Conservation (phyloP, 2,797 vertebrate genomes). For the Typhlichthys subterraneus region DNA sequence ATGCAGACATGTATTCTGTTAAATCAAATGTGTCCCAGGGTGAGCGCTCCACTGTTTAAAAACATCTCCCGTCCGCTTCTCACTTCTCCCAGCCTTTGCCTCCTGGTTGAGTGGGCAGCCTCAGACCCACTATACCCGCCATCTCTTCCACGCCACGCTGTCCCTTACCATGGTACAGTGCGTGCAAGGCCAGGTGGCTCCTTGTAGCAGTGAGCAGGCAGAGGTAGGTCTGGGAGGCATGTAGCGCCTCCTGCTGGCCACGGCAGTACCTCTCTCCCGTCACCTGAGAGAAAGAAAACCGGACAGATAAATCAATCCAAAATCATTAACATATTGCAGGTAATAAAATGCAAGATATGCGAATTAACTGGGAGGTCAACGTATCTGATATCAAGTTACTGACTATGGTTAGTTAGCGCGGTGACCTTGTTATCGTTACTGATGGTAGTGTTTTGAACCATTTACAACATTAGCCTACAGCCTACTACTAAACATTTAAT, state of each 20-base stretch:
- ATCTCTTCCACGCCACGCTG: conserved; percentile 78
- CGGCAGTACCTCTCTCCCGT: conserved; percentile 90
- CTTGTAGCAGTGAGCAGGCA: conserved; percentile 87
- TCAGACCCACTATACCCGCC: conserved; percentile 87
- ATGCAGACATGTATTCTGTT: not conserved
- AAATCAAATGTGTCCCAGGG: conserved; percentile 5
- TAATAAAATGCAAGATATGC: too few relatives aligned
- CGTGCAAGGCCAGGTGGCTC: conserved; percentile 83
- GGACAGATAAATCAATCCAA: too few relatives aligned
- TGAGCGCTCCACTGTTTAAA: not conserved
- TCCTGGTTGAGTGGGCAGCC: conserved; percentile 90
- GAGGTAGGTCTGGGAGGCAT: conserved; percentile 87
- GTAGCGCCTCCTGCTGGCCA: conserved; percentile 87
- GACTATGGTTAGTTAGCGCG: too few relatives aligned
- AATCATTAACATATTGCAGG: too few relatives aligned
- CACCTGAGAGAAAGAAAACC: conserved; percentile 73
- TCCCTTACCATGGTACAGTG: conserved; percentile 84
- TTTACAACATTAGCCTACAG: too few relatives aligned
- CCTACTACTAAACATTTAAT: too few relatives aligned
- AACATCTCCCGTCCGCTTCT: conserved; percentile 13
- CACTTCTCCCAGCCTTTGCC: conserved; percentile 89
- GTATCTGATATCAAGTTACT: too few relatives aligned
- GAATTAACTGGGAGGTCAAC: too few relatives aligned
- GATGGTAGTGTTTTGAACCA: too few relatives aligned
- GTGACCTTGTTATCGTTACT: too few relatives aligned